phyloP scores from a whole-genome alignment of 2,797 vertebrate species.

The Gila robusta region DNA sequence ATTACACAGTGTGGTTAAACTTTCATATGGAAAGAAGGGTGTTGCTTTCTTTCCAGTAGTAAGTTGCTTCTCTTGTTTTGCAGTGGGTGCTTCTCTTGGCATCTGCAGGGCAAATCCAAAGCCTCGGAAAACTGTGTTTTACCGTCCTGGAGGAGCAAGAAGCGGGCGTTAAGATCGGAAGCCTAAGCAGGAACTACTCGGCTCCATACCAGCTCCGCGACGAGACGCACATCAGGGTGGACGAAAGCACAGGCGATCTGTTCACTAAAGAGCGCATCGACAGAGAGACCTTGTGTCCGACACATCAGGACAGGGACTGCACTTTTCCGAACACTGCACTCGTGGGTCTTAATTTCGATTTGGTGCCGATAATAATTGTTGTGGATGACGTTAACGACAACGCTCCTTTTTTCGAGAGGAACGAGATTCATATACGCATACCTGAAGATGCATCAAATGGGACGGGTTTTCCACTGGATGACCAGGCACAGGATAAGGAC shows the following conservation, averaged over 20 bases:
- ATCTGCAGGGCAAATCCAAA: constrained; percentile 70
- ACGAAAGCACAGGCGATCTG: constrained; percentile 73
- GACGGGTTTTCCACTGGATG: constrained; percentile 74
- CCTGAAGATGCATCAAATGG: constrained; percentile 76
- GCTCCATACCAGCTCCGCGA: constrained; percentile 77
- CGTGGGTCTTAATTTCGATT: constrained; percentile 70
- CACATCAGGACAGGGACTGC: constrained; percentile 71
- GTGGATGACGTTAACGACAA: constrained; percentile 85
- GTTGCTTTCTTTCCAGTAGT: constrained; percentile 23
- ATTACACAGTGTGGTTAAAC: constrained; percentile 45
- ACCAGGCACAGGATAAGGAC: constrained; percentile 76
- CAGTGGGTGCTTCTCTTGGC: constrained; percentile 75
- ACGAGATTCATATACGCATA: constrained; percentile 73
- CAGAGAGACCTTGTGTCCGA: constrained; percentile 77
- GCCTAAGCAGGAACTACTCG: constrained; percentile 69
- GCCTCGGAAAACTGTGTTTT: constrained; percentile 66
- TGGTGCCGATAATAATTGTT: constrained; percentile 76
- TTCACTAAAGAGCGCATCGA: constrained; percentile 78
- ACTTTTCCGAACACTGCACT: constrained; percentile 73
- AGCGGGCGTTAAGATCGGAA: constrained; percentile 72
- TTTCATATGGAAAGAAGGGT: constrained; percentile 52
- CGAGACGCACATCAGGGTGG: constrained; percentile 72
- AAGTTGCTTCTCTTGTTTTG: constrained; percentile 55
- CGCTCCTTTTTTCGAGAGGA: constrained; percentile 76
- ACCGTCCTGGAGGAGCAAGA: constrained; percentile 74